Conservation (phyloP, 1,140 invertebrate genomes). For the Apolygus lucorum region DNA sequence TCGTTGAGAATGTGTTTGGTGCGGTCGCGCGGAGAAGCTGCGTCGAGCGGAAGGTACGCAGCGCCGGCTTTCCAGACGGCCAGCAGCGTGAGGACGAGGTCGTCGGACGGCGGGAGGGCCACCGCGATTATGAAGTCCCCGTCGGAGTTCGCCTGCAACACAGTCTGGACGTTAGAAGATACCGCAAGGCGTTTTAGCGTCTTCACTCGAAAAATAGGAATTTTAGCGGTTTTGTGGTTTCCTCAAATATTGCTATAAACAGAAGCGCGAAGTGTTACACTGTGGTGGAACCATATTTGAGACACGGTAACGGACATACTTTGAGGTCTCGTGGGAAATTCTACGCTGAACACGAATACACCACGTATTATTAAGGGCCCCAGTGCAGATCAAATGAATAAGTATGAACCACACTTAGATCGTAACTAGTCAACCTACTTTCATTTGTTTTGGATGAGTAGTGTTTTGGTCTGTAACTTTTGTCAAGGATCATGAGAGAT, state of each 20-base stretch:
- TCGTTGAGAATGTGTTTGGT: slow-evolving; percentile 69
- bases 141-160: slow-evolving; percentile 45
- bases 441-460: no score
- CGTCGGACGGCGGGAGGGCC: slow-evolving; percentile 63
- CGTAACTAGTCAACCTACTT: no score
- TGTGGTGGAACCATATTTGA: not conserved
- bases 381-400: no score
- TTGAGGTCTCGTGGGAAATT: not conserved
- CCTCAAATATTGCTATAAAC: not conserved
- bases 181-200: not conserved
- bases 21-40: slow-evolving; percentile 60
- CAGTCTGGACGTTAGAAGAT: not conserved
- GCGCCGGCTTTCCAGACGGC: slow-evolving; percentile 71
- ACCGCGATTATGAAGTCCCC: slow-evolving; percentile 62
- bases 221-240: not conserved
- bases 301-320: not conserved
- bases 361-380: no score
- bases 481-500: no score
- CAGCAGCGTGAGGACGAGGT: slow-evolving; percentile 56
- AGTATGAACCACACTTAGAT: no score
- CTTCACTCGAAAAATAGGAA: not conserved
- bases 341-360: no score
- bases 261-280: not conserved
- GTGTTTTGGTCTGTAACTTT: no score
- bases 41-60: slow-evolving; percentile 72